Evolutionary conservation across 2,888 invertebrate genomes (phyloP), one percentile per base, ranked within the genome.

Genomic region (Volucella zonaria): DNA sequence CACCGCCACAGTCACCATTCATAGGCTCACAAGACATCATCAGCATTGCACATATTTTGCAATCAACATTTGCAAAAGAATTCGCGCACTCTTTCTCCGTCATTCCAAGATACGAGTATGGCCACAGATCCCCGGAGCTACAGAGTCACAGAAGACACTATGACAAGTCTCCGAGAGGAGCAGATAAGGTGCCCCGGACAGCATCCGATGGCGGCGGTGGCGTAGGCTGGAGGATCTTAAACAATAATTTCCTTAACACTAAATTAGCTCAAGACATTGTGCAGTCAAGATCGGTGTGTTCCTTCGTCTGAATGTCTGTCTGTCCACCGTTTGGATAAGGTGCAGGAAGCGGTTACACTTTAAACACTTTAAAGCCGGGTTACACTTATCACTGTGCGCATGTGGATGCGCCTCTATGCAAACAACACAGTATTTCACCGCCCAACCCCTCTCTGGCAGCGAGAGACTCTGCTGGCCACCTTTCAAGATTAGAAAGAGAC

Each of bases 401-500:
- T 43, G 51, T 56, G 49, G 73, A 80, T 61, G 79, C 62, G 79
- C 78, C 67, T 45, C 80, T 79, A 56, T 64, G 67, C 68, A 75
- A 76, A 80, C 75, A 67, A 49, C 71, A 64, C 70, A 58, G 18
- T 64, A 45, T 52, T 23, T 10, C 12, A 40, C 18, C 14, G 54
- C 54, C n/a, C 11, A 62, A 10, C 3, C 77, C 51, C 49, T 40
- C 45, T 23, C 61, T 15, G 15, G 59, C 10, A 2, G 12, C 8
- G 12, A 15, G 18, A 45, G 45, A 10, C 10, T 23, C 40, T 11
- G 43, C 49, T 59, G 68, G 18, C 18, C 40, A 15, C 10, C 42
- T 18, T 40, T 40, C 62, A 76, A 76, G 76, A 85, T 80, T 85
- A 85, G 71, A 91, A 90, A 89, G 89, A 76, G 80, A 85, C 76